These are phyloP conservation scores for Drosophila borealis DNA, from an alignment of 2,888 invertebrate genomes.

Conservation along the genomic window DNA sequence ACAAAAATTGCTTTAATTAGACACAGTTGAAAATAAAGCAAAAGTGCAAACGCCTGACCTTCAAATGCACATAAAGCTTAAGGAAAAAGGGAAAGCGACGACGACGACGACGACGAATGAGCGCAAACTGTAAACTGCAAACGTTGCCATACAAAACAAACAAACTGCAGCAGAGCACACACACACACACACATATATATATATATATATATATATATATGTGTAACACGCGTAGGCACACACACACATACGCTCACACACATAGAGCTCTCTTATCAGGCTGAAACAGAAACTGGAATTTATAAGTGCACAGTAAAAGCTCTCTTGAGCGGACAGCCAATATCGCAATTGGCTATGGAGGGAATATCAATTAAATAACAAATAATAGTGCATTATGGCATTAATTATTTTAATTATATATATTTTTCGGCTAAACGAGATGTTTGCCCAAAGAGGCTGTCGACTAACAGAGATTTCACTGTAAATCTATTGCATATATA, in stretches of 20 bases:
- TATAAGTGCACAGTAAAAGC: slow-evolving; percentile 2
- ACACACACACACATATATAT: slow-evolving; percentile 1
- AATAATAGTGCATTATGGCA: too few species aligned
- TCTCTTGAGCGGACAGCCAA: not conserved
- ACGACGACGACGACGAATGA: slow-evolving; percentile 14
- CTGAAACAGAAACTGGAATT: too few species aligned
- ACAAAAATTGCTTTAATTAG: slow-evolving; percentile 43
- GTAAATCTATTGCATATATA: not conserved
- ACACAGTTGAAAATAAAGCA: slow-evolving; percentile 39
- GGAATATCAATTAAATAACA: too few species aligned
- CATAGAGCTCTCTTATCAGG: slow-evolving; percentile 23
- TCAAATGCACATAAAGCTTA: slow-evolving; percentile 34
- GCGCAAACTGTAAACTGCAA: slow-evolving; percentile 25
- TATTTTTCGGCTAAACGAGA: too few species aligned
- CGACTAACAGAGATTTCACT: too few species aligned
- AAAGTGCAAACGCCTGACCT: slow-evolving; percentile 60
- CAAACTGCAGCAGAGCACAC: slow-evolving; percentile 19
- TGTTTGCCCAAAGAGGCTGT: too few species aligned
- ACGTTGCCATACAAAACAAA: slow-evolving; percentile 8
- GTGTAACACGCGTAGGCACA: not conserved
- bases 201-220: not conserved
- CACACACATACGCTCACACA: not conserved
- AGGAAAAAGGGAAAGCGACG: slow-evolving; percentile 63
- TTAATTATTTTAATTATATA: too few species aligned
- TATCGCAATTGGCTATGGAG: not conserved